Evolutionary conservation across 2,113 vertebrate genomes (phyloP).

Genomic region (Oryzias melastigma): DNA sequence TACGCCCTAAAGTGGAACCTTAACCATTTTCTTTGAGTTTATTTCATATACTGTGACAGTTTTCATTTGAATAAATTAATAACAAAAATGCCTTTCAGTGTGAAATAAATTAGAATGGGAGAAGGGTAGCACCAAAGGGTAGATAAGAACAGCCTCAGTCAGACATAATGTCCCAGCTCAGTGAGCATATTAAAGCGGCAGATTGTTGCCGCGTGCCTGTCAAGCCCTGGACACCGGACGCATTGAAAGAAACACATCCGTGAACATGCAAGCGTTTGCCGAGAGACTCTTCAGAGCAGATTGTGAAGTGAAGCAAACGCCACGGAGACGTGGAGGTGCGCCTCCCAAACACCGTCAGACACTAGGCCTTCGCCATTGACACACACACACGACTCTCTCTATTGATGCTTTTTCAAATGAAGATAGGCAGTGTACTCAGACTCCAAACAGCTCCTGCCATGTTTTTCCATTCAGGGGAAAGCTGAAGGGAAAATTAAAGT

Average conservation of each 20-base stretch:
- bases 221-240: conserved; percentile 57
- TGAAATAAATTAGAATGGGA: conserved; percentile 66
- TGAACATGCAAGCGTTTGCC: conserved; percentile 45
- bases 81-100: conserved; percentile 61
- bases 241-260: conserved; percentile 48
- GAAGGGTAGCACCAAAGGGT: conserved; percentile 63
- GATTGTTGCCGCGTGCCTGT: conserved; percentile 61
- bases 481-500: conserved; percentile 38
- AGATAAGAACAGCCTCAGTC: conserved; percentile 74
- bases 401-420: conserved; percentile 55
- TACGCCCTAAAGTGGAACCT: conserved; percentile 41
- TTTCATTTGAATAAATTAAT: conserved; percentile 70
- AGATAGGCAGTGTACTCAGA: conserved; percentile 25
- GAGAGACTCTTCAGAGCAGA: conserved; percentile 58
- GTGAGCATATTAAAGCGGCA: conserved; percentile 72
- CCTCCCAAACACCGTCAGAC: conserved; percentile 54
- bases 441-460: conserved; percentile 44
- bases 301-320: conserved; percentile 58
- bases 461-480: conserved; percentile 53
- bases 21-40: conserved; percentile 37
- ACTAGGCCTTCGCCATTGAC: conserved; percentile 15
- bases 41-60: conserved; percentile 40
- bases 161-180: conserved; percentile 77
- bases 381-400: conserved; percentile 1
- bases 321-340: conserved; percentile 30